Conservation (phyloP, 2,888 invertebrate genomes). For the Lampropteryx suffumata region DNA sequence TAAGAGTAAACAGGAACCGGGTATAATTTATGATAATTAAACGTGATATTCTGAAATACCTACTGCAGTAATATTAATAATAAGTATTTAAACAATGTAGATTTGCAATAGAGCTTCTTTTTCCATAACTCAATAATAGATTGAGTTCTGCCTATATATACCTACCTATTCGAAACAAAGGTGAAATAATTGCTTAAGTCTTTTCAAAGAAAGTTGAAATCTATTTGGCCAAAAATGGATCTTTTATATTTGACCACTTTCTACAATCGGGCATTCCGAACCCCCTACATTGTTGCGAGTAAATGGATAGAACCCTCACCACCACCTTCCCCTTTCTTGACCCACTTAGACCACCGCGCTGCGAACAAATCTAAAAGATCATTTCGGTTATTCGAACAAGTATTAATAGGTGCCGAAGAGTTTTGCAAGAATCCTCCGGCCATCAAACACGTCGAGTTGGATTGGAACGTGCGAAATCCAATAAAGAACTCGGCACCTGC, state of each 20-base stretch:
- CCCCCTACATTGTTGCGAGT: conserved; percentile 26
- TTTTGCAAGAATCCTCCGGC: conserved; percentile 78
- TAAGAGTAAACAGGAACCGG: conserved; percentile 1
- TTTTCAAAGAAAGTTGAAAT: conserved; percentile 9
- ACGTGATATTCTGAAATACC: too few species aligned
- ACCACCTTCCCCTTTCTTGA: conserved; percentile 33
- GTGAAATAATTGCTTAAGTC: conserved; percentile 11
- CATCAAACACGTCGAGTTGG: conserved; percentile 78
- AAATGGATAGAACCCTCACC: conserved; percentile 31
- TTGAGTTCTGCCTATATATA: too few species aligned
- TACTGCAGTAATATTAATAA: too few species aligned
- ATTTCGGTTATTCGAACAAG: conserved; percentile 46
- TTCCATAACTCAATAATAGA: too few species aligned
- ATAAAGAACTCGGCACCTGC: conserved; percentile 81
- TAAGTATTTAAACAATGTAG: too few species aligned
- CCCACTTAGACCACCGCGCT: conserved; percentile 30
- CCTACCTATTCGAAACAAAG: too few species aligned
- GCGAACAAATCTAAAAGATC: conserved; percentile 47
- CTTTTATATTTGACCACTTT: conserved; percentile 23
- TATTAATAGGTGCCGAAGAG: conserved; percentile 72
- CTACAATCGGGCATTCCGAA: conserved; percentile 21
- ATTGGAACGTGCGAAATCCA: conserved; percentile 80
- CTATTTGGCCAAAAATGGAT: conserved; percentile 19
- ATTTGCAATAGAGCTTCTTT: too few species aligned
- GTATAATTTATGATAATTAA: not conserved